Evolutionary conservation across 2,113 vertebrate genomes (phyloP).

Genomic region (Tenrec ecaudatus): DNA sequence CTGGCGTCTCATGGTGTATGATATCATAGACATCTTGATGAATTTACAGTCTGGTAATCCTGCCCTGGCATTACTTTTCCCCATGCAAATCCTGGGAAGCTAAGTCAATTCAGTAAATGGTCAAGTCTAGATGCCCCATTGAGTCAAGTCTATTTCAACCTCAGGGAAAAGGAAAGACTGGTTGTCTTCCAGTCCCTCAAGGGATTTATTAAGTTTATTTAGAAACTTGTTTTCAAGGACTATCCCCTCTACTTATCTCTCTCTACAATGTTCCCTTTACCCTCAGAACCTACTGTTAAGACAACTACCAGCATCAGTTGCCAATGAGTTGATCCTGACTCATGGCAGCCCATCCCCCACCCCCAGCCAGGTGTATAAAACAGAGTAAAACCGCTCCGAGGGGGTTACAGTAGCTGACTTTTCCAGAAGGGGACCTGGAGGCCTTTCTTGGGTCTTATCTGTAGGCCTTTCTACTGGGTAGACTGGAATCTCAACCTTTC

Average conservation of each 20-base stretch:
- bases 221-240: slow-evolving; percentile 10
- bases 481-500: background rate
- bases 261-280: background rate
- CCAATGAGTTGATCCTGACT: background rate
- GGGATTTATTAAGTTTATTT: background rate
- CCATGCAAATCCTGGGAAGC: slow-evolving; percentile 66
- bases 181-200: slow-evolving; percentile 22
- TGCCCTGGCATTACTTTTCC: slow-evolving; percentile 65
- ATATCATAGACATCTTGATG: slow-evolving; percentile 60
- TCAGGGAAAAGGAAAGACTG: background rate
- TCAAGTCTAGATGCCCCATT: background rate
- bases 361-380: background rate
- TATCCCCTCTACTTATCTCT: background rate
- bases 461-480: background rate
- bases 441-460: background rate
- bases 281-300: background rate
- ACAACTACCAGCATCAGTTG: background rate
- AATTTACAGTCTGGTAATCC: slow-evolving; percentile 72
- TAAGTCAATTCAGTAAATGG: slow-evolving; percentile 64
- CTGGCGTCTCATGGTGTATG: slow-evolving; percentile 60
- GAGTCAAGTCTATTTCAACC: slow-evolving; percentile 52
- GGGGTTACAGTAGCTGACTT: background rate
- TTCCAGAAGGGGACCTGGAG: background rate
- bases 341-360: background rate
- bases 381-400: background rate